These are phyloP conservation scores for Cetoscarus ocellatus DNA, from an alignment of 2,797 vertebrate genomes.

Conservation along the genomic window DNA sequence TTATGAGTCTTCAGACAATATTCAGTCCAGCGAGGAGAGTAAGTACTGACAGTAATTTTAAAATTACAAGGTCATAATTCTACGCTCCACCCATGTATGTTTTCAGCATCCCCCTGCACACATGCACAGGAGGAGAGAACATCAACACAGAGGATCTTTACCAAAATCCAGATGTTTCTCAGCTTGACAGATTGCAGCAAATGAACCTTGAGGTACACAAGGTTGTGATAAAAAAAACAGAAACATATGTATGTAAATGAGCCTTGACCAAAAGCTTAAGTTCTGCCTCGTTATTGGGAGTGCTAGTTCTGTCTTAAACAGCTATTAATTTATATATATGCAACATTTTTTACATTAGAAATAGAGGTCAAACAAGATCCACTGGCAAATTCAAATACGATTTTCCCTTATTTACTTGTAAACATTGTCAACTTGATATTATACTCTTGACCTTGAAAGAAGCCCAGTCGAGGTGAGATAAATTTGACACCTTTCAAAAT, in stretches of 20 bases:
- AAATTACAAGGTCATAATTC: constrained; percentile 49
- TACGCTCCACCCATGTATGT: constrained; percentile 48
- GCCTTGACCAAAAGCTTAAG: constrained; percentile 33
- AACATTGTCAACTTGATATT: no score
- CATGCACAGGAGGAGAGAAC: background rate
- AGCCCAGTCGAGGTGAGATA: no score
- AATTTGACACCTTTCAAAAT: no score
- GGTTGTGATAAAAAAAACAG: constrained; percentile 37
- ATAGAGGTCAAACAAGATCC: no score
- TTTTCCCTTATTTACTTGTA: no score
- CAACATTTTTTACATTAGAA: no score
- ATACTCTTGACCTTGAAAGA: no score
- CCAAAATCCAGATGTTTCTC: constrained; percentile 53
- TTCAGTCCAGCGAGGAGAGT: constrained; percentile 14
- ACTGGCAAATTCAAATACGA: no score
- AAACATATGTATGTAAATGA: constrained; percentile 52
- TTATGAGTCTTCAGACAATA: constrained; percentile 17
- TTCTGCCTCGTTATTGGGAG: constrained; percentile 10
- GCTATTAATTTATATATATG: no score
- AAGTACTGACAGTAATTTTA: constrained; percentile 21
- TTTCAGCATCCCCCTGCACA: constrained; percentile 5
- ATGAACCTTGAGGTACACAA: constrained; percentile 49
- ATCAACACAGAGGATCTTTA: constrained; percentile 26
- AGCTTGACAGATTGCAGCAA: constrained; percentile 54
- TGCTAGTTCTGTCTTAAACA: background rate